Base-by-base conservation (phyloP, 2,113 vertebrate genomes). In the Gymnarchus niloticus region DNA sequence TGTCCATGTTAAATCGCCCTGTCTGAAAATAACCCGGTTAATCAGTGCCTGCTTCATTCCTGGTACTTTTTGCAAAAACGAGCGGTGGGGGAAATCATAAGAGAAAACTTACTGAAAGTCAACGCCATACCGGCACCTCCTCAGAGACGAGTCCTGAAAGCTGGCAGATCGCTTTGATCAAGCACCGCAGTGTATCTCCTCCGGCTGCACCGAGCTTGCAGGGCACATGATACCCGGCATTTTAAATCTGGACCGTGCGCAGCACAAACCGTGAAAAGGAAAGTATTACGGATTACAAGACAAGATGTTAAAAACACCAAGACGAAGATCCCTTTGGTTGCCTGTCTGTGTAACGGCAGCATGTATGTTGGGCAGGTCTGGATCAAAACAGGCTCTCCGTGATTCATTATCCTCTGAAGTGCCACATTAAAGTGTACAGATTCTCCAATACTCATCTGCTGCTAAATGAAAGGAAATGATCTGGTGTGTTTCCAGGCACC, bases 341-440 rank as follows among this genome's bases (percentile, higher is more conserved):
- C 14, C 48, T 56, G 80, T 28, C n/a, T 82, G 25, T 28, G 28
- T 82, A 33, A 52, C 12, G 33, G 80, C 12, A 14, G 10, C 25
- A 17, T 28, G 48, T 65, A 25, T 21, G 91, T 56, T 37, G 3
- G 25, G 5, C 51, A 33, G 49, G 25, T 51, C 82, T 87, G 25
- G 25, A 51, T 28, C 48, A 37, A 82, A 25, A 12, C 5, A 37
- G 56, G 49, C 37, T 17, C 28, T 7, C n/a, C 3, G 59, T 37
- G 33, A 2, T 90, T 91, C 88, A 90, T 91, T 92, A 91, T 86
- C 85, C 90, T 92, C 91, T 93, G 92, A 93, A 91, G 82, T 90
- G 90, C 85, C 87, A 92, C 91, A 93, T 93, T 93, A 92, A 90
- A 92, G 90, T 41, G 57, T 89, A 80, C 87, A 83, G 76, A 80